Percentiles rank a stretch among this genome's conserved stretches.
These are phyloP conservation scores for Oegoconia quadripuncta DNA, from an alignment of 2,888 invertebrate species.

Conservation along the genomic window DNA sequence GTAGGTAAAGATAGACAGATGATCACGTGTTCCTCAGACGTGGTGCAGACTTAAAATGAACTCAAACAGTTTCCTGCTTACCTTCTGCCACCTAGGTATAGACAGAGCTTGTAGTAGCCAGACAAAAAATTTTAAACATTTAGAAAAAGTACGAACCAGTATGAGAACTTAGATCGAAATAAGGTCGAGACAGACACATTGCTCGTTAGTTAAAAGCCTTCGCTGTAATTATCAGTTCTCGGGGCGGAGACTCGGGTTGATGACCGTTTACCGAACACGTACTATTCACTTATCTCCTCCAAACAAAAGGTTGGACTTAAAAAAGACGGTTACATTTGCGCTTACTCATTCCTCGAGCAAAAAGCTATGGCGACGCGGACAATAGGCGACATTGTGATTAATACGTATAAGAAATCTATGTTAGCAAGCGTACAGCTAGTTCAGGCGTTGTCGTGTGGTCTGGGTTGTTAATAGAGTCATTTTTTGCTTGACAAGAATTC, in stretches of 20 bases:
- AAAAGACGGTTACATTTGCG: slow-evolving; percentile 55
- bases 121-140: too few relatives aligned
- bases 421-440: slow-evolving; percentile 15
- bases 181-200: slow-evolving; percentile 1
- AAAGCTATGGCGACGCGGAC: slow-evolving; percentile 45
- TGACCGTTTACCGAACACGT: slow-evolving; percentile 53
- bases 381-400: slow-evolving; percentile 63
- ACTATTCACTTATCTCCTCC: slow-evolving; percentile 70
- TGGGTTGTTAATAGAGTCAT: slow-evolving; percentile 11
- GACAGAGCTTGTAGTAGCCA: too few relatives aligned
- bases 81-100: too few relatives aligned
- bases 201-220: slow-evolving; percentile 32
- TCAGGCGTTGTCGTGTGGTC: slow-evolving; percentile 8
- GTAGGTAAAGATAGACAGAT: too few relatives aligned
- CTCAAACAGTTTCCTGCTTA: too few relatives aligned
- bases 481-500: slow-evolving; percentile 6
- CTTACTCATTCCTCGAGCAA: slow-evolving; percentile 57
- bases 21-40: too few relatives aligned
- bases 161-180: slow-evolving; percentile 5
- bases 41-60: too few relatives aligned
- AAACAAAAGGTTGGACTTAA: slow-evolving; percentile 57
- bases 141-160: neutral
- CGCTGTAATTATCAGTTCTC: slow-evolving; percentile 57
- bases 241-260: slow-evolving; percentile 44
- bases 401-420: slow-evolving; percentile 48